Percentiles rank a stretch among this genome's conserved stretches.
These are phyloP conservation scores for Melanotaenia parkinsoni DNA, from an alignment of 2,797 vertebrate species.

Conservation along the genomic window DNA sequence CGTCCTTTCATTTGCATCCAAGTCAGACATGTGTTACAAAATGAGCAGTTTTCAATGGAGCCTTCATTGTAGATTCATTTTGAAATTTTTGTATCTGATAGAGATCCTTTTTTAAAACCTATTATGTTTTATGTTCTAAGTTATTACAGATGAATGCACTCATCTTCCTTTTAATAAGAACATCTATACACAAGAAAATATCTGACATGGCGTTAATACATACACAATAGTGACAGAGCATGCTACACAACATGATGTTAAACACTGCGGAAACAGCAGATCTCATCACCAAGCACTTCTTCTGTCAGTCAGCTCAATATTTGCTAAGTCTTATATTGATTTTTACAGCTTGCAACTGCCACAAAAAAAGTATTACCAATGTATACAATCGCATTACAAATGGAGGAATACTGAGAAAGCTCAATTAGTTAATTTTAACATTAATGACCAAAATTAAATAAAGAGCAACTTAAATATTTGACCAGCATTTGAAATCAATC, in stretches of 20 bases:
- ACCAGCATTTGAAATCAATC: constrained; percentile 5
- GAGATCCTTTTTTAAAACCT: constrained; percentile 15
- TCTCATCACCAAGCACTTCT: constrained; percentile 21
- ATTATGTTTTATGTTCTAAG: constrained; percentile 14
- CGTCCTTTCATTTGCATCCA: constrained; percentile 64
- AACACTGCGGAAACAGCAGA: constrained; percentile 39
- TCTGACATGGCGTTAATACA: constrained; percentile 47
- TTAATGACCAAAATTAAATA: background rate
- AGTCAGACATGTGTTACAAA: constrained; percentile 42
- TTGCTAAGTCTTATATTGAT: constrained; percentile 19
- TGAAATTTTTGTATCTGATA: constrained; percentile 17
- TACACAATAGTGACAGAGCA: constrained; percentile 27
- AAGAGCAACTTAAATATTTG: background rate
- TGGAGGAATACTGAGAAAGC: background rate
- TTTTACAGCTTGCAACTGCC: constrained; percentile 7
- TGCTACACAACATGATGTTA: constrained; percentile 18
- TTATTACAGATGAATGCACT: background rate
- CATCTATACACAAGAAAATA: constrained; percentile 20
- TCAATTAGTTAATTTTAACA: constrained; percentile 1
- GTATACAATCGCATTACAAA: background rate
- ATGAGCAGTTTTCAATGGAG: constrained; percentile 47
- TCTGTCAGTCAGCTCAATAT: constrained; percentile 13
- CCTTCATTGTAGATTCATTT: constrained; percentile 42
- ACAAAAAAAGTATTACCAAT: background rate
- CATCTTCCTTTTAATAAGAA: constrained; percentile 10